phyloP scores from a whole-genome alignment of 2,797 vertebrate genomes.

The Acridotheres tristis region DNA sequence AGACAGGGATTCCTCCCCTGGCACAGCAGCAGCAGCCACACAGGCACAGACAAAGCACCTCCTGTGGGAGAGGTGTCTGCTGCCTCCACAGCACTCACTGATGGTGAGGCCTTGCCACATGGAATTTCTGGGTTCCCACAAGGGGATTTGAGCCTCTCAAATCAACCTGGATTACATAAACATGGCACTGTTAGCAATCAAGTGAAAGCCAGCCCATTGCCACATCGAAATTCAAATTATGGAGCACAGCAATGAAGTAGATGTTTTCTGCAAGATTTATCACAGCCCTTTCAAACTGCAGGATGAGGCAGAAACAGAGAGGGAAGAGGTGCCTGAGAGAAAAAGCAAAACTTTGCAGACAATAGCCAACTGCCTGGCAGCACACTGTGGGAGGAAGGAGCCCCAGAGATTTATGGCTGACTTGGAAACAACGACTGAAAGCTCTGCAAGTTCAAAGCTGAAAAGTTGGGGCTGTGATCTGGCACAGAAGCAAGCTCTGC shows the following conservation, averaged over 20 bases:
- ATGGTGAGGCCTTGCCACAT: not conserved
- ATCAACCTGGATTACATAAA: not conserved
- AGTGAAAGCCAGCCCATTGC: not conserved
- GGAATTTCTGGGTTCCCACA: not conserved
- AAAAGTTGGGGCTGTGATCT: not conserved
- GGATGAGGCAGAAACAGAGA: not conserved
- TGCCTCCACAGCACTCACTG: not conserved
- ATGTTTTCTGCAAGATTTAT: conserved; percentile 50
- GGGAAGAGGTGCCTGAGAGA: not conserved
- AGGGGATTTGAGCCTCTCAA: not conserved
- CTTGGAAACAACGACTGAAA: conserved; percentile 13
- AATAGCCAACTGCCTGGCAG: not conserved
- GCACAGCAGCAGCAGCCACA: not conserved
- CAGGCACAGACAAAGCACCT: accelerated
- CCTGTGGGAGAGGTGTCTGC: not conserved
- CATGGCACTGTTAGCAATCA: not conserved
- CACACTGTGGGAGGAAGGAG: not conserved
- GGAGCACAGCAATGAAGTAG: not conserved
- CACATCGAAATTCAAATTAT: not conserved
- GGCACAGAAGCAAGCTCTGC: not conserved
- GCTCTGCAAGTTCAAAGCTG: conserved; percentile 21
- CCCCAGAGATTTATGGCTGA: conserved; percentile 18
- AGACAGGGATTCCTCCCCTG: not conserved
- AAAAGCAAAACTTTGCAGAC: not conserved
- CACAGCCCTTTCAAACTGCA: not conserved